phyloP scores from a whole-genome alignment of 2,888 invertebrate species.

The Hypolimnas misippus region DNA sequence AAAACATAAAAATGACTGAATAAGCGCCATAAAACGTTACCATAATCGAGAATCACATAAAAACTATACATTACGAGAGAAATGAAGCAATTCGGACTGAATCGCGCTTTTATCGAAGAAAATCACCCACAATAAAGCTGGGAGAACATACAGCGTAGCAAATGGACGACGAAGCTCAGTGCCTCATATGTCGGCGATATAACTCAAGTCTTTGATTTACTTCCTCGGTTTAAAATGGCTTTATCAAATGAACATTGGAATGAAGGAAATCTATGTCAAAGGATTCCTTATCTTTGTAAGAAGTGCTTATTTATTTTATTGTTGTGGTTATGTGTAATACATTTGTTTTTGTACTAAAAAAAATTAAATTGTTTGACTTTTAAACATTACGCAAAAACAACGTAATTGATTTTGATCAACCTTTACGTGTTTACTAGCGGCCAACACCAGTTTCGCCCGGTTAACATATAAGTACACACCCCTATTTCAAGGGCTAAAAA shows the following conservation, averaged over 20 bases:
- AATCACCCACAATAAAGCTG: constrained; percentile 26
- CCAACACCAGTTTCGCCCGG: too few species aligned
- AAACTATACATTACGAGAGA: constrained; percentile 19
- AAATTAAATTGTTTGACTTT: too few species aligned
- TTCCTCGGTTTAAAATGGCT: background rate
- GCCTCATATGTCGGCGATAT: background rate
- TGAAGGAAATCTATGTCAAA: too few species aligned
- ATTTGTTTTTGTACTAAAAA: too few species aligned
- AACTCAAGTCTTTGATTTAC: background rate
- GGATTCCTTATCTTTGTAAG: background rate
- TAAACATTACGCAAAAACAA: too few species aligned
- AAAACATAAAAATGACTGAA: too few species aligned
- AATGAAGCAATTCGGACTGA: constrained; percentile 25
- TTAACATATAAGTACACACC: too few species aligned
- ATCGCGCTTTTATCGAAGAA: constrained; percentile 25
- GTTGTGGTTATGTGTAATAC: too few species aligned
- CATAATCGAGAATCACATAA: constrained; percentile 6
- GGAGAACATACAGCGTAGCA: constrained; percentile 32
- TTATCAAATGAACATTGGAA: background rate
- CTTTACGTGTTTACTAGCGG: too few species aligned
- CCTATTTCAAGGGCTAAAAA: too few species aligned
- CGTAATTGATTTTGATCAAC: too few species aligned
- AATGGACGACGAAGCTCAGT: constrained; percentile 38
- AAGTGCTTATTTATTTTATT: background rate
- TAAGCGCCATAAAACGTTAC: background rate